These are phyloP conservation scores for Ceratothoa steindachneri DNA, from an alignment of 2,888 invertebrate species.

Conservation along the genomic window DNA sequence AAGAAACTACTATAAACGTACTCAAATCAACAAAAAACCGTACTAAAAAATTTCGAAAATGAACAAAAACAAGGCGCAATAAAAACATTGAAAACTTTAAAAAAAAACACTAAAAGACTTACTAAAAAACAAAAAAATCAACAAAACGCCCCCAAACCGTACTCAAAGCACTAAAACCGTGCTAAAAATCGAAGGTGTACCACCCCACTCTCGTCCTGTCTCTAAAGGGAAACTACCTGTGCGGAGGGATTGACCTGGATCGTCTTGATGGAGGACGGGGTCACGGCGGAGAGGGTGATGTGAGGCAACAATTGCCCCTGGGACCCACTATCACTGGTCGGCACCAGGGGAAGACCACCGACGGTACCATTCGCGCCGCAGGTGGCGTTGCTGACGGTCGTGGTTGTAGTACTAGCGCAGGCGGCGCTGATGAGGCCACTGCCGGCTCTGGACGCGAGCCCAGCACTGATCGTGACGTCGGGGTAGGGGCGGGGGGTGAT, in stretches of 20 bases:
- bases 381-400: not conserved
- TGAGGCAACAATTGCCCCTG: not conserved
- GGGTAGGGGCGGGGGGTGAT: not conserved
- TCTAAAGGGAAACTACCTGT: slow-evolving; percentile 31
- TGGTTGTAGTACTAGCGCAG: not conserved
- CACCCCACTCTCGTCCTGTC: no score
- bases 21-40: no score
- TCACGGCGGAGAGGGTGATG: slow-evolving; percentile 40
- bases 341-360: not conserved
- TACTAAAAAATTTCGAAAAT: no score
- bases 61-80: no score
- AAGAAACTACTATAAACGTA: no score
- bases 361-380: not conserved
- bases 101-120: no score
- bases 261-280: slow-evolving; percentile 43
- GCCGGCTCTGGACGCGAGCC: not conserved
- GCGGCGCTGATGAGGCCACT: not conserved
- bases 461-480: not conserved
- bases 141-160: no score
- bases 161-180: no score
- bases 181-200: no score
- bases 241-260: slow-evolving; percentile 3
- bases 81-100: no score
- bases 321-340: not conserved
- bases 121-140: no score